These are phyloP conservation scores for Amiota mariae DNA, from an alignment of 2,888 invertebrate genomes.

Conservation along the genomic window DNA sequence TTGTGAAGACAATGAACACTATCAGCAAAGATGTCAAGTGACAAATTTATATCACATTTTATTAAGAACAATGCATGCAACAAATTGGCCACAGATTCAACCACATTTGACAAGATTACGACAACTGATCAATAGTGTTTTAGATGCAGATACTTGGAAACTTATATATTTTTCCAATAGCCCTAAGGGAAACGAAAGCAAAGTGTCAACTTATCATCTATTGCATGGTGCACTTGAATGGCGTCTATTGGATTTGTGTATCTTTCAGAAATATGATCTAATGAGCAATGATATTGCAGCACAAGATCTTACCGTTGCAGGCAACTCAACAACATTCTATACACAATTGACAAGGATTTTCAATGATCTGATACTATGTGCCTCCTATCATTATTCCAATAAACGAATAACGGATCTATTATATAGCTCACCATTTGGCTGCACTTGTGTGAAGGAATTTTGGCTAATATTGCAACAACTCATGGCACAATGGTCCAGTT, in stretches of 20 bases:
- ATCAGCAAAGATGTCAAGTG: constrained; percentile 59
- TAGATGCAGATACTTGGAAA: constrained; percentile 59
- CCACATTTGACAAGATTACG: constrained; percentile 54
- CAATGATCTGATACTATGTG: constrained; percentile 60
- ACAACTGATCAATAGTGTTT: constrained; percentile 57
- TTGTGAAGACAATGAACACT: constrained; percentile 38
- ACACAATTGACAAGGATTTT: constrained; percentile 59
- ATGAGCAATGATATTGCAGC: background rate
- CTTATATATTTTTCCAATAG: constrained; percentile 65
- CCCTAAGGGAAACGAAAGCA: constrained; percentile 68
- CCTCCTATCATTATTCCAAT: constrained; percentile 61
- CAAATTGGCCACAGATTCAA: constrained; percentile 43
- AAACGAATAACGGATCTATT: constrained; percentile 72
- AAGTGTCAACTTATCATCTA: constrained; percentile 69
- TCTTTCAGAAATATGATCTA: constrained; percentile 52
- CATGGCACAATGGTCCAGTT: constrained; percentile 65
- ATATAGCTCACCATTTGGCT: constrained; percentile 75
- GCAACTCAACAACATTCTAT: background rate
- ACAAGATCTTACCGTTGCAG: background rate
- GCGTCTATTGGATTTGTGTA: constrained; percentile 69
- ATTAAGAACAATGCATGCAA: constrained; percentile 45
- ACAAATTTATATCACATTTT: constrained; percentile 64
- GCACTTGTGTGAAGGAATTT: constrained; percentile 77
- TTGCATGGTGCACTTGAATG: constrained; percentile 72
- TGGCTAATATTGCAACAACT: constrained; percentile 76